A percentile compares a stretch with the other conserved stretches of the same genome.
These are phyloP conservation scores for Diaperis boleti DNA, from an alignment of 2,888 invertebrate genomes.

Conservation along the genomic window DNA sequence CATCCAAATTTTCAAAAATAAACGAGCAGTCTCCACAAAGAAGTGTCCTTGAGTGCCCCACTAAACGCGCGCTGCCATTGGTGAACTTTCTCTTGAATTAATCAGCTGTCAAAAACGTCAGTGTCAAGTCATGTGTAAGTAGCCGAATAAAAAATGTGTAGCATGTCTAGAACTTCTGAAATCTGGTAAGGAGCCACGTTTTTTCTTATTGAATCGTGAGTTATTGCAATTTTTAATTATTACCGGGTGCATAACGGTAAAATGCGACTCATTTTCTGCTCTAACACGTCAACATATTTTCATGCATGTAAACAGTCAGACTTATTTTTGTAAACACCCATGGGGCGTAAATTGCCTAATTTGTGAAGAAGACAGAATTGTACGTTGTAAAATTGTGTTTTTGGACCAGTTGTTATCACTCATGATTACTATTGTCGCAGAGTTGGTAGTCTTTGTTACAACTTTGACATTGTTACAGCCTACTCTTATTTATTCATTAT, in stretches of 20 bases:
- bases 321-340: slow-evolving; percentile 2
- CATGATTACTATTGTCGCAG: not conserved
- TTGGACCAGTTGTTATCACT: not conserved
- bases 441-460: not conserved
- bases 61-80: slow-evolving; percentile 7
- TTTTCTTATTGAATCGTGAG: not conserved
- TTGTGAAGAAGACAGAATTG: not conserved
- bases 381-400: not conserved
- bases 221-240: not conserved
- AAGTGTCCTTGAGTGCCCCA: slow-evolving; percentile 15
- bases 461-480: slow-evolving; percentile 1
- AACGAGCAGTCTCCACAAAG: slow-evolving; percentile 20
- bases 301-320: slow-evolving; percentile 28
- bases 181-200: slow-evolving; percentile 41
- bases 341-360: not conserved
- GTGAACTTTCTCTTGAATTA: slow-evolving; percentile 31
- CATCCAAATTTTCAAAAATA: slow-evolving; percentile 1
- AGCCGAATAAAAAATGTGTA: slow-evolving; percentile 42
- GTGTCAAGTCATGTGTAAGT: slow-evolving; percentile 57
- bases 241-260: not conserved
- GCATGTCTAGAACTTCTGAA: slow-evolving; percentile 19
- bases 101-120: slow-evolving; percentile 50
- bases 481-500: not conserved
- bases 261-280: slow-evolving; percentile 31
- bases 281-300: slow-evolving; percentile 47